These are phyloP conservation scores for Spinibarbus caldwelli DNA, from an alignment of 2,797 vertebrate genomes.

Conservation along the genomic window DNA sequence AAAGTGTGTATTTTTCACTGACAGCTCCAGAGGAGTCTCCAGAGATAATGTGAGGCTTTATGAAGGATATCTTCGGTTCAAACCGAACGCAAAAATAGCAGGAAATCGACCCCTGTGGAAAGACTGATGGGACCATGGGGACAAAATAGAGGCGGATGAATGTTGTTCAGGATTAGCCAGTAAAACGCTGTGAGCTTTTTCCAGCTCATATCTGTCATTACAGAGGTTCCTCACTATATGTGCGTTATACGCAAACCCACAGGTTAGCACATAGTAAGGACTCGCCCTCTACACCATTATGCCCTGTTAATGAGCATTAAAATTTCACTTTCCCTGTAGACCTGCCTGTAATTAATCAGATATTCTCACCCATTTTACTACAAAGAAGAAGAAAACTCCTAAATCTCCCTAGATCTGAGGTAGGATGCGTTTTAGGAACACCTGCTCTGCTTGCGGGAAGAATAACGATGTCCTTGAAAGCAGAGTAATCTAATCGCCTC, in stretches of 20 bases:
- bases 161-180: conserved; percentile 48
- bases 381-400: conserved; percentile 8
- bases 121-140: conserved; percentile 27
- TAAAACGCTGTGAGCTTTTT: conserved; percentile 38
- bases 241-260: conserved; percentile 7
- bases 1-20: conserved; percentile 46
- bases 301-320: conserved; percentile 20
- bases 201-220: conserved; percentile 65
- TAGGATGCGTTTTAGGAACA: conserved; percentile 10
- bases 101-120: conserved; percentile 30
- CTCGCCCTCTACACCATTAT: not conserved
- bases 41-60: conserved; percentile 32
- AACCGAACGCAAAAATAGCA: conserved; percentile 25
- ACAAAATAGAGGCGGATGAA: conserved; percentile 20
- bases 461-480: conserved; percentile 29
- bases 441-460: conserved; percentile 26
- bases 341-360: conserved; percentile 30
- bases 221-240: conserved; percentile 59
- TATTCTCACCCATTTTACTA: conserved; percentile 25
- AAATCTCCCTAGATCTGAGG: conserved; percentile 1
- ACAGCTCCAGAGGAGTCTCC: conserved; percentile 40
- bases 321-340: conserved; percentile 27
- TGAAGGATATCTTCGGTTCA: conserved; percentile 21
- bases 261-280: not conserved
- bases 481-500: conserved; percentile 38